phyloP scores from a whole-genome alignment of 2,888 invertebrate species.

The Dermolepida albohirtum region DNA sequence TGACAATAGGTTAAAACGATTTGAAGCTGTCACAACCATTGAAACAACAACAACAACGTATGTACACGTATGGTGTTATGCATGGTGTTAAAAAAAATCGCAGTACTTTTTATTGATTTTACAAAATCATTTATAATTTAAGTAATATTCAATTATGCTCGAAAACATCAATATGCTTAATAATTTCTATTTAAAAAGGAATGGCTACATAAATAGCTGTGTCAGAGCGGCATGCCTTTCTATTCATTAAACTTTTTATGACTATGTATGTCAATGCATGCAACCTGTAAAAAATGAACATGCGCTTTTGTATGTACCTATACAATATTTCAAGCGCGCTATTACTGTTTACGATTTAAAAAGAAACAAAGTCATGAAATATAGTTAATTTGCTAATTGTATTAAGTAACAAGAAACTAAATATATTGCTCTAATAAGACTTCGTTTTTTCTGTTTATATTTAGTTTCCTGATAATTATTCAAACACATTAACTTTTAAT shows the following conservation, averaged over 20 bases:
- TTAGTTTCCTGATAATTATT: constrained; percentile 26
- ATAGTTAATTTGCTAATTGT: constrained; percentile 10
- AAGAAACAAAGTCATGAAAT: not conserved
- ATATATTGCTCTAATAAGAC: not conserved
- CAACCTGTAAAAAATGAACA: constrained; percentile 32
- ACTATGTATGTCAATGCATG: constrained; percentile 35
- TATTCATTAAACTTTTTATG: constrained; percentile 19
- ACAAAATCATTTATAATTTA: too few species aligned
- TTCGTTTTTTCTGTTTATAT: not conserved
- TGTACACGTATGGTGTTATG: too few species aligned
- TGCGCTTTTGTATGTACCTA: constrained; percentile 22
- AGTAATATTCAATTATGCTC: too few species aligned
- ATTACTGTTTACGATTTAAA: constrained; percentile 2
- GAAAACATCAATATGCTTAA: constrained; percentile 27
- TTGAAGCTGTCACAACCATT: not conserved
- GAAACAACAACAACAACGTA: too few species aligned
- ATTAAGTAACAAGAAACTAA: constrained; percentile 28
- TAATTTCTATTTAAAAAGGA: constrained; percentile 18
- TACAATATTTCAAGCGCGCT: constrained; percentile 11
- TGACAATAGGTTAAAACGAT: not conserved
- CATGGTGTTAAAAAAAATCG: too few species aligned
- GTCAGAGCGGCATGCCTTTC: constrained; percentile 35
- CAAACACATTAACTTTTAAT: constrained; percentile 14
- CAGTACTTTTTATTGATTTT: too few species aligned
- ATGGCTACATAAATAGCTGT: constrained; percentile 31